These are phyloP conservation scores for Lepidurus couesii DNA, from an alignment of 1,140 invertebrate species.

Conservation along the genomic window DNA sequence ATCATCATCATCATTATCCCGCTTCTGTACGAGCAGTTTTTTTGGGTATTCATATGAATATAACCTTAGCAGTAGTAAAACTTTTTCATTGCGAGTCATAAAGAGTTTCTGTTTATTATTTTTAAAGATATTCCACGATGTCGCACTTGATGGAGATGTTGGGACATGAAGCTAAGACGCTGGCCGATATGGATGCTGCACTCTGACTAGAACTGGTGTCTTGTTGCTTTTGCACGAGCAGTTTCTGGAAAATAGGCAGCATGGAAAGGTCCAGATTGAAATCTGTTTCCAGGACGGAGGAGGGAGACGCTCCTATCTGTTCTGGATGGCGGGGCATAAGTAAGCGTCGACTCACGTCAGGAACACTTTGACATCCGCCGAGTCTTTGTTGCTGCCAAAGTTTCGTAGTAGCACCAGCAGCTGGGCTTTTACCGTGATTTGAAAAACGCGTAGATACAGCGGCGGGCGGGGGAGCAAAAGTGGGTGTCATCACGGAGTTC, in stretches of 20 bases:
- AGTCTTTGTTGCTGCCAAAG: constrained; percentile 36
- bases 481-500: neutral
- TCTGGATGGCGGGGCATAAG: constrained; percentile 28
- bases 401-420: constrained; percentile 26
- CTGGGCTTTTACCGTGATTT: constrained; percentile 29
- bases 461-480: constrained; percentile 22
- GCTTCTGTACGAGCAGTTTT: no score
- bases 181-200: constrained; percentile 32
- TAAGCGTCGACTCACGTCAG: constrained; percentile 36
- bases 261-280: constrained; percentile 53
- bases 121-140: constrained; percentile 85
- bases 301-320: constrained; percentile 33
- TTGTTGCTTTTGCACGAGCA: constrained; percentile 42
- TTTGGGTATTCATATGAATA: no score
- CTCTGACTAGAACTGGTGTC: constrained; percentile 26
- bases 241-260: constrained; percentile 82
- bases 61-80: neutral
- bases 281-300: constrained; percentile 33
- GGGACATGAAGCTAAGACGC: constrained; percentile 68
- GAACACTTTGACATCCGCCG: constrained; percentile 40
- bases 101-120: constrained; percentile 23
- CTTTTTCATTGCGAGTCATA: neutral
- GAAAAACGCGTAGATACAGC: constrained; percentile 29
- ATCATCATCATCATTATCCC: neutral
- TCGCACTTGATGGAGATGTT: constrained; percentile 94